A percentile compares a stretch with the other conserved stretches of the same genome.
phyloP scores from a whole-genome alignment of 64 coral and sea anemone genomes.

The Porites australiensis region DNA sequence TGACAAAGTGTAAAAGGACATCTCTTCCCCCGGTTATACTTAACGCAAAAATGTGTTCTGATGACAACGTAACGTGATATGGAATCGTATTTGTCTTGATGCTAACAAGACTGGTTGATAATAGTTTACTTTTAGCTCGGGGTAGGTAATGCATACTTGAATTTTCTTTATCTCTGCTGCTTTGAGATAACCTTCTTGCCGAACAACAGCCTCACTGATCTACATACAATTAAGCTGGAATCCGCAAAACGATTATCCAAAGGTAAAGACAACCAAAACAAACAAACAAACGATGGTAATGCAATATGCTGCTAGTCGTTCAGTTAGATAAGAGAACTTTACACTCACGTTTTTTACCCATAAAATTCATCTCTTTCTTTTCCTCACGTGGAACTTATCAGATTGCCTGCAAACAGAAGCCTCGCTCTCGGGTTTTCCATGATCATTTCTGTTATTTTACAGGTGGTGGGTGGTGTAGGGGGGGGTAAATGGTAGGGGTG shows the following conservation, averaged over 20 bases:
- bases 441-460: too few species aligned
- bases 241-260: background rate
- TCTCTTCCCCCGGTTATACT: slow-evolving; percentile 3
- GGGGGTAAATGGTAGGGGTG: too few species aligned
- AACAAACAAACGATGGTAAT: slow-evolving; percentile 1
- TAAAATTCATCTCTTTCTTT: background rate
- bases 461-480: too few species aligned
- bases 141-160: background rate
- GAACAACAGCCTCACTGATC: background rate
- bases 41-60: slow-evolving; percentile 33
- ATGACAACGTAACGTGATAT: slow-evolving; percentile 29
- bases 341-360: background rate
- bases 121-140: slow-evolving; percentile 5
- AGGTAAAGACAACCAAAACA: background rate
- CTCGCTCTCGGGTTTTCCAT: too few species aligned
- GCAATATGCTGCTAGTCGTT: background rate
- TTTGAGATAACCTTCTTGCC: slow-evolving; percentile 31
- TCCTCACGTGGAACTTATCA: too few species aligned
- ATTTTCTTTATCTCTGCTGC: slow-evolving; percentile 15
- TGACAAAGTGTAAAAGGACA: background rate
- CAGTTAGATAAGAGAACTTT: slow-evolving; percentile 37
- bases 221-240: background rate
- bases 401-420: too few species aligned
- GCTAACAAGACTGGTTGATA: slow-evolving; percentile 27
- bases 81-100: background rate